Conservation (phyloP, 2,888 invertebrate species). For the Rhagonycha lutea region DNA sequence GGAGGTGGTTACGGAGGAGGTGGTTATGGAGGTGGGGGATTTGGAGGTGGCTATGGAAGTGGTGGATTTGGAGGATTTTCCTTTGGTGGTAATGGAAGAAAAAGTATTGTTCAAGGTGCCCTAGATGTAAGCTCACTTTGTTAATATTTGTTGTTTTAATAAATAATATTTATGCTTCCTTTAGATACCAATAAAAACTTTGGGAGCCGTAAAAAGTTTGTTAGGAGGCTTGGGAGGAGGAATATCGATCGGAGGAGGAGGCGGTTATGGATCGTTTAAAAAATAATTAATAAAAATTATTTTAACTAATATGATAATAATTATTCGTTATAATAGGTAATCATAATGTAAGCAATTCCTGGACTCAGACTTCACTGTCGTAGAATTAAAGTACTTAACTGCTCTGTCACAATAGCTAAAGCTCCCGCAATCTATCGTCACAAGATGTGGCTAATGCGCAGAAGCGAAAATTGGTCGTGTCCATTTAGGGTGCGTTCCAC, state of each 20-base stretch:
- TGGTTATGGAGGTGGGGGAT: slow-evolving; percentile 2
- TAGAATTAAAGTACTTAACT: too few relatives aligned
- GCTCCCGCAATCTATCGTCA: too few relatives aligned
- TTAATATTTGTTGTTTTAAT: not conserved
- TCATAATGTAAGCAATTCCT: too few relatives aligned
- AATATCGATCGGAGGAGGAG: slow-evolving; percentile 5
- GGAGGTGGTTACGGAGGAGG: slow-evolving; percentile 28
- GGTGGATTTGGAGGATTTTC: slow-evolving; percentile 14
- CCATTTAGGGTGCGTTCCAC: too few relatives aligned
- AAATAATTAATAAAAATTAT: not conserved
- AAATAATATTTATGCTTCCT: slow-evolving; percentile 34
- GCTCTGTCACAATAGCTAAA: too few relatives aligned
- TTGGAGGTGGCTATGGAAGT: slow-evolving; percentile 7
- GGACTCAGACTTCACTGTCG: too few relatives aligned
- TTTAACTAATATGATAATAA: too few relatives aligned
- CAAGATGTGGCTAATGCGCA: too few relatives aligned
- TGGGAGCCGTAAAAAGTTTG: slow-evolving; percentile 67
- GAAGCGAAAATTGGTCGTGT: too few relatives aligned
- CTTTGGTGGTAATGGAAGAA: not conserved
- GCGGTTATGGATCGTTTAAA: not conserved
- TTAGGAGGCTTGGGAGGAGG: slow-evolving; percentile 59
- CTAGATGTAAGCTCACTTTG: slow-evolving; percentile 6
- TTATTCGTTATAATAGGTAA: too few relatives aligned
- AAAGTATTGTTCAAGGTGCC: slow-evolving; percentile 10
- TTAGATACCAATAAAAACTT: slow-evolving; percentile 70